Conservation (phyloP, 1,140 invertebrate species). For the Brachystomella parvula region DNA sequence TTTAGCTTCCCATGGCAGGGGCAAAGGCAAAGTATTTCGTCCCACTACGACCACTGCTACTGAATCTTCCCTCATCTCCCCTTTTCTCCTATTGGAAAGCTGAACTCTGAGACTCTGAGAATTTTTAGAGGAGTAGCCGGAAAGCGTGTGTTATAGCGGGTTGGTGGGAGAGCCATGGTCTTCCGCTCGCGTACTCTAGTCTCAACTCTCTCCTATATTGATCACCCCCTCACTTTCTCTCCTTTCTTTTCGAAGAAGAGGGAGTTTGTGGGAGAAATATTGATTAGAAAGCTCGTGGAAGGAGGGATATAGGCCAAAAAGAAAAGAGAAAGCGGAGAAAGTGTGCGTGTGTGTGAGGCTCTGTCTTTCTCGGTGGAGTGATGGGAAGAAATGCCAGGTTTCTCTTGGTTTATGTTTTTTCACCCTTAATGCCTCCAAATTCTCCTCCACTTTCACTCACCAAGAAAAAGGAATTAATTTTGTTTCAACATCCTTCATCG, state of each 20-base stretch:
- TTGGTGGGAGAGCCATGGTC: too few species aligned
- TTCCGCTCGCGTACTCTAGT: too few species aligned
- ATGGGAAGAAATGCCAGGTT: background rate
- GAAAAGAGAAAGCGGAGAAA: background rate
- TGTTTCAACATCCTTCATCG: background rate
- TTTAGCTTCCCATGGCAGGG: background rate
- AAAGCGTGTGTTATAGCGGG: background rate
- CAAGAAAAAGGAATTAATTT: background rate
- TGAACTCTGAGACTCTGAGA: background rate
- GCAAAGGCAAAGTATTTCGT: background rate
- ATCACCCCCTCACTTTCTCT: too few species aligned
- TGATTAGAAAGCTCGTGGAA: background rate
- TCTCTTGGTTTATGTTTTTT: background rate
- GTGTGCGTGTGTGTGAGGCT: background rate
- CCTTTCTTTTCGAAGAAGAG: background rate
- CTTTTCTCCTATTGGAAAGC: too few species aligned
- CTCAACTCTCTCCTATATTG: too few species aligned
- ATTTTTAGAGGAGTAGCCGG: background rate
- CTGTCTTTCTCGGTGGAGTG: background rate
- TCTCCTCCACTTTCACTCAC: background rate
- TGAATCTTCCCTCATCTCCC: too few species aligned
- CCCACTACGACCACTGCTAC: too few species aligned
- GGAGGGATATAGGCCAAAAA: background rate
- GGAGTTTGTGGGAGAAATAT: background rate
- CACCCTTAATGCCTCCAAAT: background rate